Conservation (phyloP, 2,888 invertebrate species). For the Agriopis marginaria region DNA sequence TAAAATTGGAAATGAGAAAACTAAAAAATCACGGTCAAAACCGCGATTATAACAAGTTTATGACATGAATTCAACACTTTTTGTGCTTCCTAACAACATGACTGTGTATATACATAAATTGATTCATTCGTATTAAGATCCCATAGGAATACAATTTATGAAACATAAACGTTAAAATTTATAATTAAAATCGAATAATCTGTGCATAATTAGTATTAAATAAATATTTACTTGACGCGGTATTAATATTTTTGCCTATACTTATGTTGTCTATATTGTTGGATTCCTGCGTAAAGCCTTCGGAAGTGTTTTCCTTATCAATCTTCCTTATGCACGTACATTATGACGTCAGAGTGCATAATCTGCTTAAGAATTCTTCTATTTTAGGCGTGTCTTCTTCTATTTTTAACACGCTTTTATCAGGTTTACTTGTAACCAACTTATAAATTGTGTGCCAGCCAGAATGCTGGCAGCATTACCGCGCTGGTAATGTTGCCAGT, state of each 20-base stretch:
- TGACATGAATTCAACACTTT: too few species aligned
- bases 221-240: neutral
- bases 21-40: neutral
- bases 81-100: constrained; percentile 1
- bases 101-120: constrained; percentile 13
- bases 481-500: too few species aligned
- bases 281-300: constrained; percentile 39
- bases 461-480: too few species aligned
- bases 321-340: constrained; percentile 31
- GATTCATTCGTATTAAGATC: constrained; percentile 22
- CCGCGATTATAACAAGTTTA: neutral
- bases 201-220: constrained; percentile 13
- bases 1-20: neutral
- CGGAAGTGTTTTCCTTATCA: constrained; percentile 44
- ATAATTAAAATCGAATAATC: constrained; percentile 23
- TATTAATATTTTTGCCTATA: neutral
- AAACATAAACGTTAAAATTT: constrained; percentile 15
- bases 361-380: constrained; percentile 20
- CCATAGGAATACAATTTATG: constrained; percentile 19
- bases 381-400: neutral
- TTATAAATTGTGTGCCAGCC: too few species aligned
- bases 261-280: constrained; percentile 25
- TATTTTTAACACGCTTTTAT: neutral
- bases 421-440: too few species aligned
- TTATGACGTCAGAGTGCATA: constrained; percentile 37